phyloP scores from a whole-genome alignment of 2,113 vertebrate genomes.

The Equus przewalskii region DNA sequence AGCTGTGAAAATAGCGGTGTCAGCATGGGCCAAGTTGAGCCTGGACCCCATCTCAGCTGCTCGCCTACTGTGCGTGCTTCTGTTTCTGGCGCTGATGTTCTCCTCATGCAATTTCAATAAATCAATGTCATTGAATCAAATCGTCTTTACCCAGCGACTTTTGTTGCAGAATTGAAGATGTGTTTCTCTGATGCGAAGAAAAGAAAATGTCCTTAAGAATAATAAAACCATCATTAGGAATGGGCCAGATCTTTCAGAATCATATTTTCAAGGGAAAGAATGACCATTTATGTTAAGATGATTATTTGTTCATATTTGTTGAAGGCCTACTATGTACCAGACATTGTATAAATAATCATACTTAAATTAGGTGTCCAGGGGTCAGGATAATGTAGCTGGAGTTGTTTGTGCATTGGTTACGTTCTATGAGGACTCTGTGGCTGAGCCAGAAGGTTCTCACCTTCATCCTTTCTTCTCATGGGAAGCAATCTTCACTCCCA shows the following conservation, averaged over 20 bases:
- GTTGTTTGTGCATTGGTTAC: neutral
- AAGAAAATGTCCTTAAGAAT: constrained; percentile 57
- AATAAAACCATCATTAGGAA: constrained; percentile 50
- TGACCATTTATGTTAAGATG: constrained; percentile 18
- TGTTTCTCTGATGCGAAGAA: neutral
- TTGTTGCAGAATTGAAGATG: constrained; percentile 48
- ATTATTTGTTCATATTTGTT: constrained; percentile 43
- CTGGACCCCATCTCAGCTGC: neutral
- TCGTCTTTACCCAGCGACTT: neutral
- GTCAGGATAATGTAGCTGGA: neutral
- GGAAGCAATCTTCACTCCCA: neutral
- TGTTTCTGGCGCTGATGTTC: constrained; percentile 16
- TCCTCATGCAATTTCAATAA: constrained; percentile 57
- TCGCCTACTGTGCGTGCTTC: neutral
- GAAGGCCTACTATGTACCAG: neutral
- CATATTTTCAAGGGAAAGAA: constrained; percentile 52
- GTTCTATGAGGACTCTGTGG: neutral
- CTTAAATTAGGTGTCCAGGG: neutral
- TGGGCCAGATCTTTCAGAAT: constrained; percentile 1
- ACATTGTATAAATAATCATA: neutral
- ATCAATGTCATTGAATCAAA: constrained; percentile 64
- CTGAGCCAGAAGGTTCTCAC: neutral
- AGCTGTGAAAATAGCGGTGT: neutral
- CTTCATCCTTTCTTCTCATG: neutral
- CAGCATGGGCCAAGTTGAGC: neutral